Evolutionary conservation across 1,140 invertebrate genomes (phyloP), one percentile per base, ranked within the genome.

Genomic region (Lethrus apterus): DNA sequence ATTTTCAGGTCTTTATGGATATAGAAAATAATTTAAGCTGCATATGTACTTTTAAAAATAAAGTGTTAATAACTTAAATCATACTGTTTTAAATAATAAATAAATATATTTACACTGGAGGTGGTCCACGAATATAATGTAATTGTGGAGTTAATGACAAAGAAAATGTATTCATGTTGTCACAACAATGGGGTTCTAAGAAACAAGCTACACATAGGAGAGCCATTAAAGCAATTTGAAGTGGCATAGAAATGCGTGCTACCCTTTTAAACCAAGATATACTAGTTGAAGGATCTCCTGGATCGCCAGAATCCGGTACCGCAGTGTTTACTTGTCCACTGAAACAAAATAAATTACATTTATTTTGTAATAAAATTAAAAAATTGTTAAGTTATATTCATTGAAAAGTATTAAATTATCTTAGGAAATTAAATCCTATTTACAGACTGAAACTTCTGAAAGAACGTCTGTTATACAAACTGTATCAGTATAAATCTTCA

Each of bases 111-210:
- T 76, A 89, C 44, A 87, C 78, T 0, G 89, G 89, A 21, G 89
- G 89, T 13, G 88, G 87, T 50, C 89, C 89, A 32, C 81, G 77
- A 4, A 89, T 78, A 56, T 92, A 92, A 34, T 85, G 79, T 45
- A 93, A 68, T 59, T 92, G 87, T 2, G 89, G 89, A 2, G 83
- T 83, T 14, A 93, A 71, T 1, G 85, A 89, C 55, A 86, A 73
- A 18, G 80, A 82, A 48, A 92, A 76, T 41, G 84, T 89, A 69
- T 92, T 89, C 44, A 89, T 74, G 9, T 82, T 77, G 63, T 93
- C 88, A 66, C 89, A 91, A 64, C 89, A 91, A 24, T 84, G 75
- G 7, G 84, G 80, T 57, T 91, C 88, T 50, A 91, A 72, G 9
- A 90, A 72, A 66, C 84, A 91, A 2, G 84, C 84, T 17, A 89